phyloP scores from a whole-genome alignment of 1,140 invertebrate genomes.

The Asbolus verrucosus region DNA sequence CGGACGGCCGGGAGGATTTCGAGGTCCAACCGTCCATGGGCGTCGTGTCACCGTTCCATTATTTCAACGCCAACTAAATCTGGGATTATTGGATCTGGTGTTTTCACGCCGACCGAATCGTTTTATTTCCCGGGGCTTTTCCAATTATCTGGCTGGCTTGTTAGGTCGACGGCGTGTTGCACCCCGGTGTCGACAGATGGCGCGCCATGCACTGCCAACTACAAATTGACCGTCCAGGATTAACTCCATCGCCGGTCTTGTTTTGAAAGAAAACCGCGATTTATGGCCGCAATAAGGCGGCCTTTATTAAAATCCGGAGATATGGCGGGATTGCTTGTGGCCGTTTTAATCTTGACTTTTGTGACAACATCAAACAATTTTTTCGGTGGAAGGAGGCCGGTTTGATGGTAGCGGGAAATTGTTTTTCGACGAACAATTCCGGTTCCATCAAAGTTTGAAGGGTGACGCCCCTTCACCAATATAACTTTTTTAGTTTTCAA shows the following conservation, averaged over 20 bases:
- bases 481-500: constrained; percentile 46
- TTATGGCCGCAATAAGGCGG: constrained; percentile 25
- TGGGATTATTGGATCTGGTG: constrained; percentile 59
- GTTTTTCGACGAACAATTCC: constrained; percentile 27
- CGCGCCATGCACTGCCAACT: constrained; percentile 14
- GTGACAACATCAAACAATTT: constrained; percentile 13
- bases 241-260: constrained; percentile 16
- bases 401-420: neutral
- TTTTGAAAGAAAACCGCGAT: constrained; percentile 34
- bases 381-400: neutral
- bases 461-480: constrained; percentile 10
- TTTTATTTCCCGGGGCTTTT: constrained; percentile 60
- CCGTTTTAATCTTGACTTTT: constrained; percentile 21
- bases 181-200: constrained; percentile 30
- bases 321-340: neutral
- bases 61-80: constrained; percentile 58
- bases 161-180: constrained; percentile 46
- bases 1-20: constrained; percentile 4
- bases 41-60: constrained; percentile 48
- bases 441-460: constrained; percentile 38
- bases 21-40: constrained; percentile 6
- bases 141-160: constrained; percentile 60
- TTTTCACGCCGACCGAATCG: constrained; percentile 57
- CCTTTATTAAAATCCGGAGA: constrained; percentile 26
- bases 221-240: constrained; percentile 31